A percentile compares a stretch with the other conserved stretches of the same genome.
Evolutionary conservation across 2,888 invertebrate species (phyloP).

Genomic region (Metopia argyrocephala): DNA sequence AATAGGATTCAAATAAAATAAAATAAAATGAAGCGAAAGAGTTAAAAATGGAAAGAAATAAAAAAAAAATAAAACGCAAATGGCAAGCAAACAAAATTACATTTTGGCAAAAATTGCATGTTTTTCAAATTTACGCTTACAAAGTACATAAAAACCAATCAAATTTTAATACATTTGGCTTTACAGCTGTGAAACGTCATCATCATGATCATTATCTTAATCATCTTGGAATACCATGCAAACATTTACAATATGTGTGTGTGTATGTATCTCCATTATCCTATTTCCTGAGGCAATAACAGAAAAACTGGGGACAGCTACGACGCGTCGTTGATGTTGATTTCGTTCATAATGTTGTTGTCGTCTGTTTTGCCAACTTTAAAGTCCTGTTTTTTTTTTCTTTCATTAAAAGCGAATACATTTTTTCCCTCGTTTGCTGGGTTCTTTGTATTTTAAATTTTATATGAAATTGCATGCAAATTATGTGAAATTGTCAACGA

Average conservation of each 20-base stretch:
- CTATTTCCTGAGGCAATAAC: slow-evolving; percentile 49
- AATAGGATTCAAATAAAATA: neutral
- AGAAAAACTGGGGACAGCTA: slow-evolving; percentile 12
- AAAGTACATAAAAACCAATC: slow-evolving; percentile 60
- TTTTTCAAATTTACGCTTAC: slow-evolving; percentile 60
- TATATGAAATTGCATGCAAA: slow-evolving; percentile 62
- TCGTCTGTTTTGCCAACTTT: slow-evolving; percentile 45
- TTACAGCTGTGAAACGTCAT: slow-evolving; percentile 44
- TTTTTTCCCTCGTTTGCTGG: neutral
- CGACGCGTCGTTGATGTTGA: slow-evolving; percentile 8
- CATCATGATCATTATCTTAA: slow-evolving; percentile 12
- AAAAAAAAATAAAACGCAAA: neutral
- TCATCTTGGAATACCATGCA: slow-evolving; percentile 10
- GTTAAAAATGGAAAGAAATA: too few relatives aligned
- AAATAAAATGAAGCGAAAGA: too few relatives aligned
- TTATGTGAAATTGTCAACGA: slow-evolving; percentile 77
- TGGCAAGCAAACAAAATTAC: slow-evolving; percentile 40
- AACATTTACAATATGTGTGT: neutral
- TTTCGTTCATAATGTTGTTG: neutral
- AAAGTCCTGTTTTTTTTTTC: slow-evolving; percentile 36
- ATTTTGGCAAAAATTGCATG: slow-evolving; percentile 61
- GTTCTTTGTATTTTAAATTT: slow-evolving; percentile 25
- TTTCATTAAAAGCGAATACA: slow-evolving; percentile 18
- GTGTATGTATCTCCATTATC: slow-evolving; percentile 44
- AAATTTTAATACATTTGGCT: slow-evolving; percentile 63